Evolutionary conservation across 1,140 invertebrate species (phyloP), one percentile per base, ranked within the genome.

Genomic region (Atta texana): DNA sequence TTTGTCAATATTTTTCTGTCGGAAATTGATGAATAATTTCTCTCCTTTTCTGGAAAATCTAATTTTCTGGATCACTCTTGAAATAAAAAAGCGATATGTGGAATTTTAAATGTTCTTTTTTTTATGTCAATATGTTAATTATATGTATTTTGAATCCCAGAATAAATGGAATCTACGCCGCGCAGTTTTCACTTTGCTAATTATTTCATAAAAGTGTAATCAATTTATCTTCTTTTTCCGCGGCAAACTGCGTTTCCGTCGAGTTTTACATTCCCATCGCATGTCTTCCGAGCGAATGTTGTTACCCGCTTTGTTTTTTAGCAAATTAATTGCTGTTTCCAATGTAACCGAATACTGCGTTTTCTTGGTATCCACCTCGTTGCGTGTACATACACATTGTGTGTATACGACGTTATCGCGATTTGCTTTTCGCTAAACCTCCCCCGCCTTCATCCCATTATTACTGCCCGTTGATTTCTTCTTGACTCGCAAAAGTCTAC

Each of bases 241-340:
- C 53, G 66, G 51, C 66, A 34, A 59, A 12, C 18, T 44, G 28
- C 49, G 8, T 72, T 82, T 82, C 34, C 68, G 34, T 39, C 51
- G 51, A 71, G 51, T 72, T 72, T 28, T 57, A 57, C 66, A 71
- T 81, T 55, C 34, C 21, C 31, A n/a, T 74, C 10, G 34, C 68
- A 18, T 49, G 34, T 49, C 66, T 72, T 59, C 3, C 53, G 24
- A 31, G 31, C 51, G 31, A 68, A n/a, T 6, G 39, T 72, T 28
- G 14, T 55, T 51, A 55, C 4, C 12, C 16, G 24, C n/a, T 49
- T 61, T 66, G n/a, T 66, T 61, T 71, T 81, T 71, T 21, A 55
- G 34, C 66, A 71, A 71, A 75, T 84, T 74, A 84, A 84, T 74
- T 31, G 28, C 55, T 57, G 39, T 69, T 69, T 57, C 5, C 49